These are phyloP conservation scores for Apocrypta bakeri DNA, from an alignment of 1,140 invertebrate genomes.

Conservation along the genomic window DNA sequence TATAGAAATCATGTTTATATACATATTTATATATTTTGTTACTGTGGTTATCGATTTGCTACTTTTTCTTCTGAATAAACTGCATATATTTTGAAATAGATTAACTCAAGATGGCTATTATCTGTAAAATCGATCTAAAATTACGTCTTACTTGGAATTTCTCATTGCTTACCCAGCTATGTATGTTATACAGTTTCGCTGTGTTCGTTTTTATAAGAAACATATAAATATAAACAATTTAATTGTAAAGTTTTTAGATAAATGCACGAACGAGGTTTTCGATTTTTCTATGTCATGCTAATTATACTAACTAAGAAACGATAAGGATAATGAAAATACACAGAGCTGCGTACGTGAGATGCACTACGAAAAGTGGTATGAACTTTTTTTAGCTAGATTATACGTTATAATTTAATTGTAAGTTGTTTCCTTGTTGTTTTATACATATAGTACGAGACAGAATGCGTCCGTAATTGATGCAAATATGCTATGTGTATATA, in stretches of 20 bases:
- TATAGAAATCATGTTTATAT: background rate
- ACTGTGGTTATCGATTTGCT: background rate
- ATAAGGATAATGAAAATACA: background rate
- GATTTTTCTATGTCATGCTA: constrained; percentile 28
- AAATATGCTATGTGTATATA: constrained; percentile 61
- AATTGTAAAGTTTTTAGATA: constrained; percentile 12
- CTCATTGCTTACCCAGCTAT: background rate
- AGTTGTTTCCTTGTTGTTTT: constrained; percentile 47
- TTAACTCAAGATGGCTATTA: background rate
- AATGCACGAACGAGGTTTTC: background rate
- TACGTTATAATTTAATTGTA: constrained; percentile 32
- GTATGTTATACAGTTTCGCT: background rate
- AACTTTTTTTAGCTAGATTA: constrained; percentile 14
- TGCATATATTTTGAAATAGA: background rate
- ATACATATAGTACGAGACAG: constrained; percentile 53
- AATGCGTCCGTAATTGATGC: constrained; percentile 50
- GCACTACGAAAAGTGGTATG: background rate
- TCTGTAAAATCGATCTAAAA: background rate
- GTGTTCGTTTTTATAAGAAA: background rate
- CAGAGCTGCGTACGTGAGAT: background rate
- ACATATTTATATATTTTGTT: background rate
- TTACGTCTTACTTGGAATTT: background rate
- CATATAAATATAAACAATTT: constrained; percentile 19
- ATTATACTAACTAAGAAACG: constrained; percentile 5
- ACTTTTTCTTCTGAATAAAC: background rate